phyloP scores from a whole-genome alignment of 2,797 vertebrate species.

The Sphaeramia orbicularis region DNA sequence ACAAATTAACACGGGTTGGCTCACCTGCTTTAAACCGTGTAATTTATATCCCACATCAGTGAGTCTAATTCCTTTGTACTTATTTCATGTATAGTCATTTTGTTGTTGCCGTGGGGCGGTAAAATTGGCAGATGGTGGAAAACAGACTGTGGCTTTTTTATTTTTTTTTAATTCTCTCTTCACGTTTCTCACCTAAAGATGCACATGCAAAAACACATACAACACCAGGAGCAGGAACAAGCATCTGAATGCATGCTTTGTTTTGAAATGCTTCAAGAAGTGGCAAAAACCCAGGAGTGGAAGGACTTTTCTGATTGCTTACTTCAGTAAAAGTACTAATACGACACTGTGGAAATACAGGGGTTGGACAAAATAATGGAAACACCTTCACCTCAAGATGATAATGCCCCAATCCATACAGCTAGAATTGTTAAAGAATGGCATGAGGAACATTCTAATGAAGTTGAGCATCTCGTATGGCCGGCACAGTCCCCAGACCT shows the following conservation, averaged over 20 bases:
- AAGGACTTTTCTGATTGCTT: no score
- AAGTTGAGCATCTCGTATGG: no score
- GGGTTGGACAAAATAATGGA: no score
- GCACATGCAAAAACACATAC: constrained; percentile 6
- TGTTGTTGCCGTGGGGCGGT: constrained; percentile 39
- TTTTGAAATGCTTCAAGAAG: constrained; percentile 4
- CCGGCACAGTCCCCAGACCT: no score
- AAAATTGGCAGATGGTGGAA: constrained; percentile 61
- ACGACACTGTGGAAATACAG: no score
- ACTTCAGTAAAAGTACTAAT: no score
- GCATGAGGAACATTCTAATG: no score
- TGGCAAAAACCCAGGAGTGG: no score
- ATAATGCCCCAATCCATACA: no score
- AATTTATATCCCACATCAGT: constrained; percentile 69
- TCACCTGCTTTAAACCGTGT: constrained; percentile 65
- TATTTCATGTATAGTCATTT: constrained; percentile 62
- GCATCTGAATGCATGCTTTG: background rate
- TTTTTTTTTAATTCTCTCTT: background rate
- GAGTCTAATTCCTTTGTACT: constrained; percentile 63
- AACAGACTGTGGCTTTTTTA: constrained; percentile 24
- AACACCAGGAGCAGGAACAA: constrained; percentile 1
- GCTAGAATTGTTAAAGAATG: no score
- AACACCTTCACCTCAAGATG: no score
- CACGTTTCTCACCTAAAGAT: constrained; percentile 23
- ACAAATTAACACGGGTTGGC: constrained; percentile 61